Conservation (phyloP, 1,140 invertebrate species). For the Halotydeus destructor region DNA sequence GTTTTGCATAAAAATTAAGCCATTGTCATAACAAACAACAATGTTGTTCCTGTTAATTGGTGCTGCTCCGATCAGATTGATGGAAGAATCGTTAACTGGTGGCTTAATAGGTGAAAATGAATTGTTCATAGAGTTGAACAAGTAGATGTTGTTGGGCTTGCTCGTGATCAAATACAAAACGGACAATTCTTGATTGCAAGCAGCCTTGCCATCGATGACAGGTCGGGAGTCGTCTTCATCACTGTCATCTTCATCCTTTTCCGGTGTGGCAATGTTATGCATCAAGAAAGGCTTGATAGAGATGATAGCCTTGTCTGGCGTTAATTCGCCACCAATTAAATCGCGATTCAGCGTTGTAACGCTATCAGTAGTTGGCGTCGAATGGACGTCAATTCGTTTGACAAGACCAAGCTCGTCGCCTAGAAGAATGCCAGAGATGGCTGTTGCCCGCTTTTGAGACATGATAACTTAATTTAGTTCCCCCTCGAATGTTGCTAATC, state of each 20-base stretch:
- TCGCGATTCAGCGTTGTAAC: neutral
- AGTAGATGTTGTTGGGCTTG: conserved; percentile 4
- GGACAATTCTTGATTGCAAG: neutral
- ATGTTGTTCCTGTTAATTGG: conserved; percentile 11
- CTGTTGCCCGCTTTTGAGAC: too few species aligned
- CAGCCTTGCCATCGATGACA: neutral
- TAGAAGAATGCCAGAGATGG: conserved; percentile 8
- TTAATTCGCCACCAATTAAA: neutral
- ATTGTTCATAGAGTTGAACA: conserved; percentile 8
- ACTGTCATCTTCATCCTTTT: neutral
- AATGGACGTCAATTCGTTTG: conserved; percentile 7
- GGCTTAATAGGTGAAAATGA: neutral
- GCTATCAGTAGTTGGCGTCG: neutral
- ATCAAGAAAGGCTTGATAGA: conserved; percentile 6
- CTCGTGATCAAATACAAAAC: conserved; percentile 7
- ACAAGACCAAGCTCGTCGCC: conserved; percentile 15
- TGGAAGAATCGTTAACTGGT: neutral
- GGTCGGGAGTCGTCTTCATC: neutral
- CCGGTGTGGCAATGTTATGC: too few species aligned
- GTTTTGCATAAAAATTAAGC: conserved; percentile 5
- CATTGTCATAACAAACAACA: conserved; percentile 12
- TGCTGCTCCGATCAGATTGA: conserved; percentile 4
- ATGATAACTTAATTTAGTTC: too few species aligned
- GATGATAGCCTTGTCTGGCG: conserved; percentile 8
- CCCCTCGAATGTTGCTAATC: too few species aligned